A percentile compares a stretch with the other conserved stretches of the same genome.
These are phyloP conservation scores for Amblyornis subalaris DNA, from an alignment of 2,113 vertebrate genomes.

Conservation along the genomic window DNA sequence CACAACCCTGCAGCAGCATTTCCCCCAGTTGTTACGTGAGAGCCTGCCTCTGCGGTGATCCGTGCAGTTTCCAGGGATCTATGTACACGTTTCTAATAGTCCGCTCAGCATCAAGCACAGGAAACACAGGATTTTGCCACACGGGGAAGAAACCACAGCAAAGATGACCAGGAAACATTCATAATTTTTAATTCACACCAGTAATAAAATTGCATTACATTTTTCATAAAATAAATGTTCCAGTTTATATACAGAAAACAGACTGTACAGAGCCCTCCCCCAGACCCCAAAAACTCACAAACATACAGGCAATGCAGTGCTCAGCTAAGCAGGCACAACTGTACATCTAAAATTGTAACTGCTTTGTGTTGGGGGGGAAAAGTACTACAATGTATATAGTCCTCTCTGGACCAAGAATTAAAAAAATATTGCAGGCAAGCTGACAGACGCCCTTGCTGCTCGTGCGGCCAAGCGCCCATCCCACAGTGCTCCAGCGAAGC, in stretches of 20 bases:
- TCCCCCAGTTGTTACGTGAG: no score
- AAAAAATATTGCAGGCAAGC: conserved; percentile 92
- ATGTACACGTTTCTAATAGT: accelerated
- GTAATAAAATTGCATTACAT: conserved; percentile 99
- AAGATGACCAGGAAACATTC: conserved; percentile 78
- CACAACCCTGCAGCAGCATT: neutral
- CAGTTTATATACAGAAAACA: conserved; percentile 99
- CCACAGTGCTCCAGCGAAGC: conserved; percentile 64
- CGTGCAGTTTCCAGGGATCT: neutral
- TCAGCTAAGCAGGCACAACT: conserved; percentile 93
- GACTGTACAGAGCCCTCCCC: conserved; percentile 97
- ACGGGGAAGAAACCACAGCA: conserved; percentile 26
- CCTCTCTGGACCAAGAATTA: conserved; percentile 86
- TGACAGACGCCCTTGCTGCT: conserved; percentile 80
- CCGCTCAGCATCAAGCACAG: neutral
- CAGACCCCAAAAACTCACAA: conserved; percentile 88
- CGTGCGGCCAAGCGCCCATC: conserved; percentile 79
- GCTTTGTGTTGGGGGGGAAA: conserved; percentile 86
- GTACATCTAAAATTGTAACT: conserved; percentile 92
- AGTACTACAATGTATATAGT: conserved; percentile 86
- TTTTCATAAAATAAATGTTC: conserved; percentile 99
- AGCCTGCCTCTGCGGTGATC: neutral
- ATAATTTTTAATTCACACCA: conserved; percentile 99
- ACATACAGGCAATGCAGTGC: conserved; percentile 94
- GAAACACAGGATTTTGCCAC: neutral